Evolutionary conservation across 2,113 vertebrate species (phyloP), one percentile per base, ranked within the genome.

Genomic region (Nothoprocta pentlandii): DNA sequence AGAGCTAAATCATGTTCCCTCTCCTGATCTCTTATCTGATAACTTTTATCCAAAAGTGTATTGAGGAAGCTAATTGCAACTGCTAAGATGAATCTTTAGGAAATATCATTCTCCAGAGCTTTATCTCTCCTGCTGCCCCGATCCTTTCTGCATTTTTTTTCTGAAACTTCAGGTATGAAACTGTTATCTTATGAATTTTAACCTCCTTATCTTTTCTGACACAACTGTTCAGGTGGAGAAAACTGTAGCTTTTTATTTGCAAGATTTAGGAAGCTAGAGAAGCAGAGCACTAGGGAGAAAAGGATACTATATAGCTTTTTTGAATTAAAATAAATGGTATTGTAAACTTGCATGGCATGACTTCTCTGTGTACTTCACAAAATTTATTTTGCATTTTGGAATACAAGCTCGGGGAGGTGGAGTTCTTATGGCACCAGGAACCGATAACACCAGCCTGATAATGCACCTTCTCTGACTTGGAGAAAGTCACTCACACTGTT

Each of bases 11-110:
- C 66, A 47, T 76, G 39, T 71, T 96, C 85, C 58, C 68, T 77
- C 59, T n/a, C 90, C 85, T 58, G 76, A 56, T 77, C 61, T 59
- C 74, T 73, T 84, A 71, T 71, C 85, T 51, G 71, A 62, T 47
- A 93, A 85, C 44, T 53, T 93, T 64, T 90, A 95, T 92, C 85
- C 87, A 34, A 85, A 82, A 92, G 84, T 81, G 64, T 89, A 75
- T 5, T 66, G 85, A 84, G 44, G 58, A 90, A 90, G 56, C 77
- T 78, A 83, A 92, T 90, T 89, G 67, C 85, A 88, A 22, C 34
- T 82, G 88, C 77, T 79, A 25, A 92, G 54, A 92, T 39, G 71
- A 92, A 61, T 96, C 81, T 68, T 56, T 47, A 73, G 80, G 75
- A 85, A 32, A 74, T 95, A 91, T 73, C 63, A 49, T 92, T 91